These are phyloP conservation scores for Cyphomyrmex costatus DNA, from an alignment of 1,140 invertebrate genomes.

Conservation along the genomic window DNA sequence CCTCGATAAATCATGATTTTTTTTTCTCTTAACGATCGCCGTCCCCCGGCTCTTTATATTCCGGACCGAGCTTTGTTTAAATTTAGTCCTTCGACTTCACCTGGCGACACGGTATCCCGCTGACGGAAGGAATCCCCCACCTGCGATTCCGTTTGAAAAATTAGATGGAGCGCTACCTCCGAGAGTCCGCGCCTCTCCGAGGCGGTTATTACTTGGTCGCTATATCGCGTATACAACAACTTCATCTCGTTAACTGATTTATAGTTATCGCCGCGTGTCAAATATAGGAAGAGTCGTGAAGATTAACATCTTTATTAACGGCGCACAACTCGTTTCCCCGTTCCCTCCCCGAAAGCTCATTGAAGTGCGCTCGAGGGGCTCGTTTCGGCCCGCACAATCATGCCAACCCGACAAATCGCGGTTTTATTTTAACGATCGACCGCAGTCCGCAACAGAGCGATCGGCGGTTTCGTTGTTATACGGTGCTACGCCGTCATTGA, in stretches of 20 bases:
- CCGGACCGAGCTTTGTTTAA: slow-evolving; percentile 51
- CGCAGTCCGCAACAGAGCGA: slow-evolving; percentile 76
- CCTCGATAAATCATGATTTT: slow-evolving; percentile 75
- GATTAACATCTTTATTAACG: slow-evolving; percentile 62
- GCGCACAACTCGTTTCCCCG: slow-evolving; percentile 42
- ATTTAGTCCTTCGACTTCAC: slow-evolving; percentile 40
- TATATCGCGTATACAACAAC: slow-evolving; percentile 42
- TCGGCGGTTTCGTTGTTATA: slow-evolving; percentile 76
- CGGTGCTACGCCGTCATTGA: slow-evolving; percentile 74
- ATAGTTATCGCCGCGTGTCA: slow-evolving; percentile 38
- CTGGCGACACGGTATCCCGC: slow-evolving; percentile 6
- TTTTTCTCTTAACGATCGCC: slow-evolving; percentile 62
- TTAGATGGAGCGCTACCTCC: neutral
- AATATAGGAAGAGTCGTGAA: neutral
- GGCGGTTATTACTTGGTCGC: slow-evolving; percentile 5
- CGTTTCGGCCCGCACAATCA: slow-evolving; percentile 65
- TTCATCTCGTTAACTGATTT: slow-evolving; percentile 55
- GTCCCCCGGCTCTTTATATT: slow-evolving; percentile 38
- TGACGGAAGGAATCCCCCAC: slow-evolving; percentile 16
- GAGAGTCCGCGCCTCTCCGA: neutral
- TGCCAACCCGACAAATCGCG: slow-evolving; percentile 70
- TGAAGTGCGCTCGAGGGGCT: slow-evolving; percentile 58
- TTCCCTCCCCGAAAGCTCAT: slow-evolving; percentile 35
- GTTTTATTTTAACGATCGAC: slow-evolving; percentile 77
- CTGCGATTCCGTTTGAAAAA: slow-evolving; percentile 39